Evolutionary conservation across 2,113 vertebrate genomes (phyloP).

Genomic region (Gallinago paraguaiae): DNA sequence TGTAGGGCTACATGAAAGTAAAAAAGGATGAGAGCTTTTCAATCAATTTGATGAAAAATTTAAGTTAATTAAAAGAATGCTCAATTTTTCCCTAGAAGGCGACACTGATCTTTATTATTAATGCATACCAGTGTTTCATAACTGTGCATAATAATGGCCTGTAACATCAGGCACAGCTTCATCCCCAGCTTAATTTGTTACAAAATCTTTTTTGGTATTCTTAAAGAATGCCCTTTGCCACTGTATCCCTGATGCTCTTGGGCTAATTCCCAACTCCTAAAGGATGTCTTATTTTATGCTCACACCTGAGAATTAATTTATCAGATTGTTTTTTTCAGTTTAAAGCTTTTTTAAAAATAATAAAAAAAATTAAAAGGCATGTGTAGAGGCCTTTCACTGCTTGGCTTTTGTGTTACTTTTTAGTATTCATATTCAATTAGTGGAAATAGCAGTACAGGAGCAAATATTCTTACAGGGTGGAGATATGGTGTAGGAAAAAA

Average conservation of each 20-base stretch:
- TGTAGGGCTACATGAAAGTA: slow-evolving; percentile 74
- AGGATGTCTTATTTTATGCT: slow-evolving; percentile 62
- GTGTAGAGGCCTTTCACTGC: slow-evolving; percentile 7
- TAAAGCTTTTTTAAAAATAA: slow-evolving; percentile 44
- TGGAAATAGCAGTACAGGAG: slow-evolving; percentile 4
- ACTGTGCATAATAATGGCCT: slow-evolving; percentile 76
- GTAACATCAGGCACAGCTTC: slow-evolving; percentile 72
- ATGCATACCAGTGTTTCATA: slow-evolving; percentile 76
- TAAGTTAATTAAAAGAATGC: slow-evolving; percentile 86
- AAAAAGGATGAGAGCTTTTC: slow-evolving; percentile 79
- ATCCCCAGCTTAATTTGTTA: slow-evolving; percentile 78
- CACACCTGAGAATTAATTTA: slow-evolving; percentile 80
- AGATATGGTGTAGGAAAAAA: background rate
- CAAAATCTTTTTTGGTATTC: slow-evolving; percentile 79
- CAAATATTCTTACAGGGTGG: background rate
- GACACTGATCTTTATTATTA: slow-evolving; percentile 84
- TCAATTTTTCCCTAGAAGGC: slow-evolving; percentile 79
- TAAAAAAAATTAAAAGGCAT: slow-evolving; percentile 6
- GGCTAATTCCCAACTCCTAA: slow-evolving; percentile 70
- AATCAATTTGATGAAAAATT: slow-evolving; percentile 83
- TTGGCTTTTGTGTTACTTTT: slow-evolving; percentile 32
- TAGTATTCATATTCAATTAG: slow-evolving; percentile 33
- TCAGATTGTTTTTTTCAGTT: slow-evolving; percentile 70
- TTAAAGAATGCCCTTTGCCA: slow-evolving; percentile 74
- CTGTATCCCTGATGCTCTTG: slow-evolving; percentile 59